These are phyloP conservation scores for Mystacornis crossleyi DNA, from an alignment of 2,113 vertebrate genomes.

Conservation along the genomic window DNA sequence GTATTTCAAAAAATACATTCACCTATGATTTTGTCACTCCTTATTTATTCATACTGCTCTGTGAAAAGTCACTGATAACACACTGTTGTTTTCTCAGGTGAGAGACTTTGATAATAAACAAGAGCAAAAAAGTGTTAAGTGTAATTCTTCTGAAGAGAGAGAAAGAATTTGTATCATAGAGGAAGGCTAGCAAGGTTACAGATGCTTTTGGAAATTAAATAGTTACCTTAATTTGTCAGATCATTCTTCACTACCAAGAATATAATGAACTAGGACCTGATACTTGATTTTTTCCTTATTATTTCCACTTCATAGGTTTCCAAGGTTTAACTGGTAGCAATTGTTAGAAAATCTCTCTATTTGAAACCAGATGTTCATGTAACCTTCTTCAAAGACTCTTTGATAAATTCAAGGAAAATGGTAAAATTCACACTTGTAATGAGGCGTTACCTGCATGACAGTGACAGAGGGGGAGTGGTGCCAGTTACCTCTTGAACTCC, in stretches of 20 bases:
- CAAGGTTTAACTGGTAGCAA: neutral
- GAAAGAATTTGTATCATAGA: neutral
- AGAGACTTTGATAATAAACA: neutral
- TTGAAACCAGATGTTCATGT: neutral
- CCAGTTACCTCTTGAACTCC: neutral
- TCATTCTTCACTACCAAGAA: neutral
- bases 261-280: neutral
- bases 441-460: neutral
- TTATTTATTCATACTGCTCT: neutral
- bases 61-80: neutral
- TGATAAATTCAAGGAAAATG: neutral
- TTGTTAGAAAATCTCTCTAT: neutral
- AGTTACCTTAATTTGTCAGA: neutral
- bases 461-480: fast-evolving
- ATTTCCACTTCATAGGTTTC: neutral
- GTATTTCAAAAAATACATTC: neutral
- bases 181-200: neutral
- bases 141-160: neutral
- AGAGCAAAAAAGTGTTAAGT: neutral
- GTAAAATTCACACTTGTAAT: neutral
- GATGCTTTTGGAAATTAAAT: neutral
- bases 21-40: neutral
- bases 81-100: neutral
- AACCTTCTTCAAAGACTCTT: neutral
- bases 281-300: neutral